Evolutionary conservation across 2,113 vertebrate species (phyloP), one percentile per base, ranked within the genome.

Genomic region (Dipodomys spectabilis): DNA sequence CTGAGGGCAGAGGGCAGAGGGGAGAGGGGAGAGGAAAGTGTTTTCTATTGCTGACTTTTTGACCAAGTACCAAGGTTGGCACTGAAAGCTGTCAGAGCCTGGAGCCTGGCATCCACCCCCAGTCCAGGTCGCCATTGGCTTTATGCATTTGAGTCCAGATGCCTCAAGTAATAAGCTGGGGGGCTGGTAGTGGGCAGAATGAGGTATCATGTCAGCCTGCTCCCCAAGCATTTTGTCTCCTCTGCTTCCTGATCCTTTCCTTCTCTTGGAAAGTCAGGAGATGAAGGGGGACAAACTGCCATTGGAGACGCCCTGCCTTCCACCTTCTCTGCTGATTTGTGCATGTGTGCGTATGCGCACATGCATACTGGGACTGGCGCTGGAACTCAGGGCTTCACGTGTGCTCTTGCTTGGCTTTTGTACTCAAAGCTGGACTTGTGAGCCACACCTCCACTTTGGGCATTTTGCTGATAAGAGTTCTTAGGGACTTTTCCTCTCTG

Each of bases 121-220:
- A 18, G 49, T 39, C 32, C 35, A 20, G 60, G 32, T 44, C 74
- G 10, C 35, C 6, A 2, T 16, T 39, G 10, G 65, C 74, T 92
- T 73, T 30, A 27, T 7, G 13, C 22, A n/a, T n/a, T 86, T 74
- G 49, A 30, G 27, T 23, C 53, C 53, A 57, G 67, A 32, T 25
- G 15, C 12, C 30, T 77, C 8, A 19, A 7, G 30, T 13, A 22
- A 60, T 11, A 20, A 62, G 75, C 35, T 3, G 1, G 27, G 27
- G 12, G 64, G 82, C 22, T 30, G 12, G 23, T 23, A 0, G 0
- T 3, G 39, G 69, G 53, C 30, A 27, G 71, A 68, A 25, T 35
- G 13, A 75, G 6, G 23, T n/a, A 4, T 62, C 0, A 7, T n/a
- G 6, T 62, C 0, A 7, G 80, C 0, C 19, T 22, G n/a, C 64